Conservation (phyloP, 30 jellyfish, hydroid and myxozoan species). For the Cassiopea xamachana region DNA sequence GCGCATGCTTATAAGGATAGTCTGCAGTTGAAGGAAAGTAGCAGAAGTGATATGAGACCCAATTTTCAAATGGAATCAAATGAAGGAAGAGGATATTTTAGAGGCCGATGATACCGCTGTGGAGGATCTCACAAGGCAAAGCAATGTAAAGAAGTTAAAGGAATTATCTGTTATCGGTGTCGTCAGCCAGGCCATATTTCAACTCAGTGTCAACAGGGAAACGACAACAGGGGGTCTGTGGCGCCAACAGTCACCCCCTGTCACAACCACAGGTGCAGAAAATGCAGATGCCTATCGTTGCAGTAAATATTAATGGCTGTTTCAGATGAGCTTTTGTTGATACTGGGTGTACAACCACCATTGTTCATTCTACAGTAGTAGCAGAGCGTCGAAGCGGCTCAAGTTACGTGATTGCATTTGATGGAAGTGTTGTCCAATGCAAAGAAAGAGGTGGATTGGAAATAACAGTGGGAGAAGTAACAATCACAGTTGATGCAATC, state of each 20-base stretch:
- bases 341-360: constrained; percentile 5
- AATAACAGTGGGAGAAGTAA: background rate
- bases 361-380: constrained; percentile 1
- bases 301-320: background rate
- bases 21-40: background rate
- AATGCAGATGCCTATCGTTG: background rate
- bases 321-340: constrained; percentile 3
- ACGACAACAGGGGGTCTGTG: constrained; percentile 14
- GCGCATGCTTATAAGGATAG: background rate
- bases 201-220: constrained; percentile 12
- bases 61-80: background rate
- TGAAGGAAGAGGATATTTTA: background rate
- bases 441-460: constrained; percentile 6
- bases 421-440: background rate
- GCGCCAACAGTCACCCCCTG: constrained; percentile 9
- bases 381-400: background rate
- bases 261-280: background rate
- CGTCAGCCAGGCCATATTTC: constrained; percentile 16
- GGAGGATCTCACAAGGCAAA: constrained; percentile 6
- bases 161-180: constrained; percentile 7
- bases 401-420: background rate
- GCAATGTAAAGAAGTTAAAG: background rate
- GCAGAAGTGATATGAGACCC: background rate
- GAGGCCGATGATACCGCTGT: constrained; percentile 1
- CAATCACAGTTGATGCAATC: background rate